Base-by-base conservation (phyloP, 2,797 vertebrate species). In the Propithecus perrieri region DNA sequence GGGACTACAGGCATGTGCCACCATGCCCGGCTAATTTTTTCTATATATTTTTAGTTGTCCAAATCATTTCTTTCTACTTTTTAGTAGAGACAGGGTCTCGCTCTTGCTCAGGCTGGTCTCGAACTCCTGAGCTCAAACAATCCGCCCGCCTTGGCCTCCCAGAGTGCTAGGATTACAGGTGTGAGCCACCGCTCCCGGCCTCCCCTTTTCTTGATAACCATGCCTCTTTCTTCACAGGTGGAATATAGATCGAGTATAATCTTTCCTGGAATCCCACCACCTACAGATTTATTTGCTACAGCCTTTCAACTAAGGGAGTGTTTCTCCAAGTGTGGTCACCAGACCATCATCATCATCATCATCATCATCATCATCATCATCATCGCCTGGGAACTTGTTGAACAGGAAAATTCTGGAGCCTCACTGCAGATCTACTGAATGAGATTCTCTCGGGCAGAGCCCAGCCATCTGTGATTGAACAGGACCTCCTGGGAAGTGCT, bases 391-490 rank as follows among this genome's bases (percentile, higher is more conserved):
- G 26, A 33, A 46, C 35, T 69, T 17, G 5, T 48, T 69, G 59
- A 38, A 59, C 7, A 8, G 30, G 65, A 38, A 50, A 7, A 53
- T 57, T 55, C 53, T n/a, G 14, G 18, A 17, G 50, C 15, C 57
- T 81, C 30, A 2, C 4, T 41, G 17, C 33, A 74, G 26, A 14
- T 8, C 4, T 14, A 22, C 33, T 5, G 13, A 24, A 30, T 43
- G 24, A 7, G 75, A 46, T 28, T 65, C 26, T 86, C 41, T 20
- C 28, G 6, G n/a, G 20, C 26, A 26, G 28, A 69, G 59, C 38
- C 12, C 41, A n/a, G 30, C 20, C 2, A n/a, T 4, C 38, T 18
- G 0, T n/a, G 57, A 26, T 13, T 48, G 59, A 24, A 5, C 0
- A 28, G 57, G 28, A 14, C 10, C 20, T 38, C 35, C 1, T 4